Evolutionary conservation across 2,797 vertebrate genomes (phyloP).

Genomic region (Syngnathus acus): DNA sequence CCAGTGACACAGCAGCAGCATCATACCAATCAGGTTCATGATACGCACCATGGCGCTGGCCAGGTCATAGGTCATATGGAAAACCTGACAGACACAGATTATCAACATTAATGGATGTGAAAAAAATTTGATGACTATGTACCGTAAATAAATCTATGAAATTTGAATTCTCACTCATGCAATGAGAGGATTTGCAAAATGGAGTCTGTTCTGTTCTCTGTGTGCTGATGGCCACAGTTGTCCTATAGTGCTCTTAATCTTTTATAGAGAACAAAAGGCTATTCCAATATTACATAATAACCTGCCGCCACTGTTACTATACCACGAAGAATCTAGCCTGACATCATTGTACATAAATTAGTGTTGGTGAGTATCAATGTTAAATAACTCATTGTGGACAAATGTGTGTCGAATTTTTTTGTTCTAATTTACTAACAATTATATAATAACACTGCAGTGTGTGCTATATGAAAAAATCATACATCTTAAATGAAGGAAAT

Average conservation of each 20-base stretch:
- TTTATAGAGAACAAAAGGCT: constrained; percentile 38
- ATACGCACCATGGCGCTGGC: constrained; percentile 95
- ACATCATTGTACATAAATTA: constrained; percentile 15
- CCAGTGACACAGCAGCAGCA: constrained; percentile 97
- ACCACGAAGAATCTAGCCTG: constrained; percentile 23
- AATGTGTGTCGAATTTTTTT: too few species aligned
- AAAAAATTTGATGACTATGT: constrained; percentile 14
- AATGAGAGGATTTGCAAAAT: constrained; percentile 46
- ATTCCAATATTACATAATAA: constrained; percentile 41
- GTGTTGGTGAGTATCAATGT: constrained; percentile 20
- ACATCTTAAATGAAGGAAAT: not conserved
- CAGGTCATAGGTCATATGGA: constrained; percentile 98
- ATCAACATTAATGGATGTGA: constrained; percentile 32
- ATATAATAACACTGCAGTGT: too few species aligned
- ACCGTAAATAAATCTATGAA: constrained; percentile 16
- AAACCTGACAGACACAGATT: constrained; percentile 75
- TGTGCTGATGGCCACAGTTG: constrained; percentile 19
- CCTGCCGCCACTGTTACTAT: constrained; percentile 48
- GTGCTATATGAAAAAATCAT: too few species aligned
- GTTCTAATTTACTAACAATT: too few species aligned
- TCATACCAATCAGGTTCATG: constrained; percentile 96
- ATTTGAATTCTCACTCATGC: constrained; percentile 29
- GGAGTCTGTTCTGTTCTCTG: constrained; percentile 22
- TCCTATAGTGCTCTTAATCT: constrained; percentile 53
- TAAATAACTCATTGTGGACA: not conserved